phyloP scores from a whole-genome alignment of 2,888 invertebrate genomes.

The Platycheirus albimanus region DNA sequence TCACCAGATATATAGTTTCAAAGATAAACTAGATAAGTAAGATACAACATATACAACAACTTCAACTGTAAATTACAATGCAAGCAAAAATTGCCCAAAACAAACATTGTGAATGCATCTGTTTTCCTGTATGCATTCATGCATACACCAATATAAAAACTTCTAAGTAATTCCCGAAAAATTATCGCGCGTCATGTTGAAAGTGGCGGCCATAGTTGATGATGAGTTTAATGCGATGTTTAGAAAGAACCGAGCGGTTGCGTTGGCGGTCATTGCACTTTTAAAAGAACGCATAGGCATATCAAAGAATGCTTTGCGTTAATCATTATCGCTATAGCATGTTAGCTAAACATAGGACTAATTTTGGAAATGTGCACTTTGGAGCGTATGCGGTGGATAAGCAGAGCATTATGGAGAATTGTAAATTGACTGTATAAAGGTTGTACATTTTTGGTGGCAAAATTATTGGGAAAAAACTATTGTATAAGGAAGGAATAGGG shows the following conservation, averaged over 20 bases:
- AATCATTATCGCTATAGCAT: conserved; percentile 33
- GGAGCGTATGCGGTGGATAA: conserved; percentile 21
- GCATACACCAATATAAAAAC: background rate
- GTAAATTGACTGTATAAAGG: conserved; percentile 9
- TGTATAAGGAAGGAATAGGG: conserved; percentile 34
- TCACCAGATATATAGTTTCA: conserved; percentile 3
- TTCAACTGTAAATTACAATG: conserved; percentile 53
- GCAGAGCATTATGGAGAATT: conserved; percentile 2
- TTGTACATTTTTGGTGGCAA: conserved; percentile 42
- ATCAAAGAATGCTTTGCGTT: conserved; percentile 25
- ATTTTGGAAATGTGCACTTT: conserved; percentile 63
- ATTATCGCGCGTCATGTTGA: conserved; percentile 68
- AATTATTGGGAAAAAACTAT: conserved; percentile 35
- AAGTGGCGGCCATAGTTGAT: conserved; percentile 61
- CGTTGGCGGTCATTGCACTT: conserved; percentile 73
- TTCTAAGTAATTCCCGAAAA: conserved; percentile 53
- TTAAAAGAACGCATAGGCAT: too few species aligned
- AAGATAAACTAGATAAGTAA: conserved; percentile 61
- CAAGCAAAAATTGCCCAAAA: conserved; percentile 49
- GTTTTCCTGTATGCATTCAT: conserved; percentile 36
- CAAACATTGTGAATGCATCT: conserved; percentile 5
- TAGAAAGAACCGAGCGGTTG: conserved; percentile 44
- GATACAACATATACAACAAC: too few species aligned
- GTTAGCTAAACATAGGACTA: conserved; percentile 67
- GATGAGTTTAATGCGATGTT: conserved; percentile 42